Conservation (phyloP, 92 coral and sea anemone genomes). For the Ricordea florida region DNA sequence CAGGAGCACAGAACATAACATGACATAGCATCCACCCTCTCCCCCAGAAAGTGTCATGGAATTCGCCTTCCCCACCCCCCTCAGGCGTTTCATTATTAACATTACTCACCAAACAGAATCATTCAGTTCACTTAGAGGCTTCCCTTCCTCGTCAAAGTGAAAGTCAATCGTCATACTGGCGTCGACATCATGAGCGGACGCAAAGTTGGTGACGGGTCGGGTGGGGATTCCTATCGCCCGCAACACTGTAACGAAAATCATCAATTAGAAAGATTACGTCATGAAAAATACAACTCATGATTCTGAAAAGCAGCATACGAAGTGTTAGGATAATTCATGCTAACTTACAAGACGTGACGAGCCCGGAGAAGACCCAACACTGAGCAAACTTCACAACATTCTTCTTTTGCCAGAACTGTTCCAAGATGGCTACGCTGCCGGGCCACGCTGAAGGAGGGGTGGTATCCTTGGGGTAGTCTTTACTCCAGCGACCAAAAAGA, state of each 20-base stretch:
- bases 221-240: constrained; percentile 91
- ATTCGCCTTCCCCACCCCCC: neutral
- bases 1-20: no score
- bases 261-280: neutral
- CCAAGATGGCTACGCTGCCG: constrained; percentile 65
- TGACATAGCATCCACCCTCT: no score
- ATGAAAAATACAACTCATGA: no score
- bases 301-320: no score
- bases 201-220: constrained; percentile 84
- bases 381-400: constrained; percentile 65
- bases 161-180: constrained; percentile 89
- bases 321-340: neutral
- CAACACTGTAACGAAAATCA: constrained; percentile 37
- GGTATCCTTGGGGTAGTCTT: constrained; percentile 43
- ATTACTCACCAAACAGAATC: constrained; percentile 70
- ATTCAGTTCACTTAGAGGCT: constrained; percentile 59
- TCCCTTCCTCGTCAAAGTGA: constrained; percentile 72
- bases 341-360: constrained; percentile 74
- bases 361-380: constrained; percentile 92
- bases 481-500: constrained; percentile 63
- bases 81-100: neutral
- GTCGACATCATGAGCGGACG: constrained; percentile 85
- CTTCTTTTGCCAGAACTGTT: constrained; percentile 49
- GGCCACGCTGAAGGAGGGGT: constrained; percentile 57
- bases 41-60: no score